Conservation (phyloP, 2,113 vertebrate species). For the Raja brachyura region DNA sequence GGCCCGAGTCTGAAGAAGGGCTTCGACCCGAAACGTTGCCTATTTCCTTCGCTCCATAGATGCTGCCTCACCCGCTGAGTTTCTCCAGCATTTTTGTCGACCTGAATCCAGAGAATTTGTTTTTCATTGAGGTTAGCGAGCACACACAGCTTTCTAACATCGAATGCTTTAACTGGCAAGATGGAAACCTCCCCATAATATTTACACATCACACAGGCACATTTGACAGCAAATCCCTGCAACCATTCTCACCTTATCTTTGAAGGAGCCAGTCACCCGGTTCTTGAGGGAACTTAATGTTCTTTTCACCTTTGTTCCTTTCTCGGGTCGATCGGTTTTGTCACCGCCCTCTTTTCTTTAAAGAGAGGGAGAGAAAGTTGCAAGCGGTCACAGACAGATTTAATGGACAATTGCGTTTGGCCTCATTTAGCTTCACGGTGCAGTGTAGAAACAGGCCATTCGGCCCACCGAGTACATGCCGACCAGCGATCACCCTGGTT, state of each 20-base stretch:
- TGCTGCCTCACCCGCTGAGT: too few relatives aligned
- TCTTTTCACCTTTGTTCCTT: constrained; percentile 76
- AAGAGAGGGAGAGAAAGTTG: constrained; percentile 5
- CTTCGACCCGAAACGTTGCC: too few relatives aligned
- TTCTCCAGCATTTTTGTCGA: too few relatives aligned
- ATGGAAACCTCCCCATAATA: background rate
- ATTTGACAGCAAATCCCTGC: background rate
- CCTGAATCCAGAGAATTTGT: background rate
- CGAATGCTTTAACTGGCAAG: background rate
- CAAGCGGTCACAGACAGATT: background rate
- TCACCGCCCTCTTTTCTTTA: constrained; percentile 68
- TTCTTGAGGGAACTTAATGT: constrained; percentile 80
- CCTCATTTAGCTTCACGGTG: too few relatives aligned
- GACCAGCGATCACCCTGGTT: too few relatives aligned
- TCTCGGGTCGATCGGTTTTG: constrained; percentile 65
- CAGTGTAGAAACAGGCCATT: too few relatives aligned
- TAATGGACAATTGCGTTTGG: background rate
- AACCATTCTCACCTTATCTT: constrained; percentile 75
- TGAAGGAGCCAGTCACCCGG: constrained; percentile 80
- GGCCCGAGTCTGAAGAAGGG: too few relatives aligned
- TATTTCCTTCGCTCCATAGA: too few relatives aligned
- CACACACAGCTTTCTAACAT: background rate
- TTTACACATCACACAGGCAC: background rate
- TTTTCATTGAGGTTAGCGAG: background rate
- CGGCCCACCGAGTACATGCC: too few relatives aligned